Evolutionary conservation across 2,888 invertebrate genomes (phyloP).

Genomic region (Lochmaea capreae): DNA sequence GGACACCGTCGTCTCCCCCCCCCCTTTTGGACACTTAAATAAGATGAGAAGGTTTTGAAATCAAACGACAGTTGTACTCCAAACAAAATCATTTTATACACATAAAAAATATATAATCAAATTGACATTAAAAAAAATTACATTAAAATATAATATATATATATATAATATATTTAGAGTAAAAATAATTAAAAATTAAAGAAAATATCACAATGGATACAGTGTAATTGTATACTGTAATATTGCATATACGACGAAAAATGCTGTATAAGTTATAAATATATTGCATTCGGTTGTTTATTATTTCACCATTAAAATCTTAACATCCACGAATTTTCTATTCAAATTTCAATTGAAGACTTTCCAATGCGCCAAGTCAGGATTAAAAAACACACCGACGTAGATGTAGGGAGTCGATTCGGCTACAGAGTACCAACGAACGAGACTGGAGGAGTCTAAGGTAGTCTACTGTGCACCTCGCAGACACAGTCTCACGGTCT

Average conservation of each 20-base stretch:
- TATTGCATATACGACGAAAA: constrained; percentile 16
- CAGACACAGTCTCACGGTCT: too few species aligned
- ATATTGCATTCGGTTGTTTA: constrained; percentile 1
- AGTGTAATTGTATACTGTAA: constrained; percentile 25
- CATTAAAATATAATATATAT: constrained; percentile 21
- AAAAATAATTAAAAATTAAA: constrained; percentile 27
- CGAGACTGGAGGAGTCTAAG: too few species aligned
- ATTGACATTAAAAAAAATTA: constrained; percentile 22
- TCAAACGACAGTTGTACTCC: background rate
- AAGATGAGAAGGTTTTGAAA: background rate
- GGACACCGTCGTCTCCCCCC: too few species aligned
- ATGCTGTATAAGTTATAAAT: constrained; percentile 2
- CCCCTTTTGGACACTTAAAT: too few species aligned
- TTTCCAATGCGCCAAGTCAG: too few species aligned
- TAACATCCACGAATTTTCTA: background rate
- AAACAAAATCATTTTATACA: constrained; percentile 32
- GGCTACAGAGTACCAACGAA: too few species aligned
- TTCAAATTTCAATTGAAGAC: background rate
- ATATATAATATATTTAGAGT: constrained; percentile 5
- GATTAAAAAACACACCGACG: too few species aligned
- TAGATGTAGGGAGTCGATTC: too few species aligned
- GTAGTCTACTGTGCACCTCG: too few species aligned
- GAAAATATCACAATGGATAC: constrained; percentile 42
- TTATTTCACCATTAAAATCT: constrained; percentile 5
- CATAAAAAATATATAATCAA: constrained; percentile 32